Evolutionary conservation across 2,113 vertebrate genomes (phyloP).

Genomic region (Neodontobutis hainanensis): DNA sequence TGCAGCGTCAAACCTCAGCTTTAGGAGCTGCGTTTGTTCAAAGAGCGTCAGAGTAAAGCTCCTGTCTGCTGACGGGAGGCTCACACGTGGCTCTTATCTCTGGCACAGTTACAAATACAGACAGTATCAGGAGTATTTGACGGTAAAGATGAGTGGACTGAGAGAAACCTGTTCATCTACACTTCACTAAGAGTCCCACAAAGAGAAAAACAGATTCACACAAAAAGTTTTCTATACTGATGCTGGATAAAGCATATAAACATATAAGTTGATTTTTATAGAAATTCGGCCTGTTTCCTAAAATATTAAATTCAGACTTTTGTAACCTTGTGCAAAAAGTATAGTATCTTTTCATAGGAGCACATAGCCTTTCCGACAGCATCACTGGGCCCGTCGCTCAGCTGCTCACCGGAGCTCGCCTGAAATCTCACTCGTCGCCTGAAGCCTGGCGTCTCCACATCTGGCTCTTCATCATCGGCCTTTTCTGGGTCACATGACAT

Average conservation of each 20-base stretch:
- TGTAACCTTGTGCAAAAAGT: no score
- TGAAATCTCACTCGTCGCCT: constrained; percentile 23
- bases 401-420: constrained; percentile 38
- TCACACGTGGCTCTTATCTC: constrained; percentile 50
- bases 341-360: no score
- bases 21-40: constrained; percentile 47
- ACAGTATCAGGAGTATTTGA: constrained; percentile 12
- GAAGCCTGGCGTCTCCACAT: constrained; percentile 57
- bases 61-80: constrained; percentile 49
- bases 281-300: no score
- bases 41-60: constrained; percentile 40
- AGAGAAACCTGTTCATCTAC: no score
- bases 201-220: no score
- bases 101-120: constrained; percentile 9
- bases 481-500: constrained; percentile 62
- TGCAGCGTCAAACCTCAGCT: constrained; percentile 52
- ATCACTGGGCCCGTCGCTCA: constrained; percentile 48
- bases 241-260: no score
- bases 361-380: neutral
- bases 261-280: no score
- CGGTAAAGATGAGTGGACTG: no score
- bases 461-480: constrained; percentile 50
- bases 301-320: no score
- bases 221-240: no score
- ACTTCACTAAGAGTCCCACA: no score